Percentiles rank a stretch among this genome's conserved stretches.
Conservation (phyloP, 1,140 invertebrate genomes). For the Aphidius gifuensis region DNA sequence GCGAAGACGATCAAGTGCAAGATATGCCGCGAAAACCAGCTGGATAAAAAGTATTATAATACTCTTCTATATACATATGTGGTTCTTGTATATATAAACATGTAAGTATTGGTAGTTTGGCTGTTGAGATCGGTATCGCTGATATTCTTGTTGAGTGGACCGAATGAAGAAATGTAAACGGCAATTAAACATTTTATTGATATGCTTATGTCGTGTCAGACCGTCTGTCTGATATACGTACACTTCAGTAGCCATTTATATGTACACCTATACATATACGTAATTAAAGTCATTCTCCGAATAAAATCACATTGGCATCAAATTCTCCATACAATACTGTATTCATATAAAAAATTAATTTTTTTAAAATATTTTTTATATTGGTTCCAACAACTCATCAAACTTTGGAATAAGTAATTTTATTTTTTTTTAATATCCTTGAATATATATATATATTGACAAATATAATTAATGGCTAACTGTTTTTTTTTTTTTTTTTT, state of each 20-base stretch:
- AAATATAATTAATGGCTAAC: too few relatives aligned
- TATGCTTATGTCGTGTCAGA: conserved; percentile 47
- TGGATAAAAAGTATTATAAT: background rate
- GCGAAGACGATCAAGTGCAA: conserved; percentile 9
- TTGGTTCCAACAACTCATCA: too few relatives aligned
- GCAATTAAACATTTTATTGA: conserved; percentile 50
- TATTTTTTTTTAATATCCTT: too few relatives aligned
- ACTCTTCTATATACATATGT: too few relatives aligned
- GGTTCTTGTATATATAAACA: background rate
- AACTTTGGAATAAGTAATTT: too few relatives aligned
- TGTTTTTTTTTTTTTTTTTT: too few relatives aligned
- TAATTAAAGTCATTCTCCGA: background rate
- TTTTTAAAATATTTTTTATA: too few relatives aligned
- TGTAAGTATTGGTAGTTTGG: conserved; percentile 22
- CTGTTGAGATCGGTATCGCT: conserved; percentile 43
- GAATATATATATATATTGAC: too few relatives aligned
- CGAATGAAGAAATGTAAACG: conserved; percentile 50
- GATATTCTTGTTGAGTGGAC: conserved; percentile 38
- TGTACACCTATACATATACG: background rate
- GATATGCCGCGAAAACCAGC: conserved; percentile 14
- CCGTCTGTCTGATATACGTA: conserved; percentile 26
- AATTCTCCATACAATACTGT: too few relatives aligned
- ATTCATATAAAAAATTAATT: too few relatives aligned
- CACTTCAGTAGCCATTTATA: conserved; percentile 2
- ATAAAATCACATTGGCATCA: too few relatives aligned